Evolutionary conservation across 2,113 vertebrate species (phyloP).

Genomic region (Leptosomus discolor): DNA sequence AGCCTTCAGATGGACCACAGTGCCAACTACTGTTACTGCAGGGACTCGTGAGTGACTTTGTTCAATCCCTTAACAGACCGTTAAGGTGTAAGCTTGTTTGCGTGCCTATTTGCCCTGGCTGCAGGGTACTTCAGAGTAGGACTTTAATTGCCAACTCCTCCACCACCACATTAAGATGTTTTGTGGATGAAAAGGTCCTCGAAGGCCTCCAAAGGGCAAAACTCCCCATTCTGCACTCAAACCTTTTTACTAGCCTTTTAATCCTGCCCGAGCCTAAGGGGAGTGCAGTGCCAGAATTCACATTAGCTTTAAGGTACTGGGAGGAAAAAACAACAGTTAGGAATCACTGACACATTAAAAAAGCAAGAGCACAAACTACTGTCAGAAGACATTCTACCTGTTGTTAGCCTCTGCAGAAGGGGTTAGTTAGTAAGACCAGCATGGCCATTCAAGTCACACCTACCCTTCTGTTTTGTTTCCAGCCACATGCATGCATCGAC

Average conservation of each 20-base stretch:
- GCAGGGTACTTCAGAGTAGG: neutral
- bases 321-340: neutral
- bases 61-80: neutral
- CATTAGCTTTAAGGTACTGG: neutral
- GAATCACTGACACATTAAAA: neutral
- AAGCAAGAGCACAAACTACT: neutral
- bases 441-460: neutral
- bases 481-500: accelerated
- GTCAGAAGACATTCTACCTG: neutral
- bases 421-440: accelerated
- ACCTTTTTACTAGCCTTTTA: neutral
- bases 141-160: neutral
- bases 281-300: neutral
- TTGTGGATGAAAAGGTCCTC: neutral
- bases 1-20: neutral
- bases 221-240: neutral
- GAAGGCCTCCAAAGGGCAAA: neutral
- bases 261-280: neutral
- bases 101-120: neutral
- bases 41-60: neutral
- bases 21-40: neutral
- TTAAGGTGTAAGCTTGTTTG: conserved; percentile 7
- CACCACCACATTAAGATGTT: neutral
- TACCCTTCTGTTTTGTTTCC: neutral
- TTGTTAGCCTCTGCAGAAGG: neutral